Conservation (phyloP, 2,797 vertebrate genomes). For the Urocyon cinereoargenteus region DNA sequence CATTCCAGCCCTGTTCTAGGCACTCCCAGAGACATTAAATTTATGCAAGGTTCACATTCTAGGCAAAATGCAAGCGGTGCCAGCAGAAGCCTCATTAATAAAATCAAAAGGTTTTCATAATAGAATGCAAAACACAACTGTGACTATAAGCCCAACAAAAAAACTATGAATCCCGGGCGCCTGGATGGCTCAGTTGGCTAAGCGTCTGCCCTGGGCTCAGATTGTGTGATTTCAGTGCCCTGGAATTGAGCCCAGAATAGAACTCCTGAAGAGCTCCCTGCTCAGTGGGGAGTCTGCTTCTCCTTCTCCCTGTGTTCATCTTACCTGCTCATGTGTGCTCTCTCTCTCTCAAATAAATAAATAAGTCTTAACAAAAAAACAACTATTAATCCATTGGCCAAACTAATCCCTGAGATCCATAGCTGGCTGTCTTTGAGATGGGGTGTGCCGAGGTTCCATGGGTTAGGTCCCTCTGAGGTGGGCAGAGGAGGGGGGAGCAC, state of each 20-base stretch:
- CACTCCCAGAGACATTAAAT: background rate
- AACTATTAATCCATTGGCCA: background rate
- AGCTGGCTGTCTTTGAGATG: background rate
- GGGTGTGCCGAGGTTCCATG: fast-evolving
- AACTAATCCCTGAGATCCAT: background rate
- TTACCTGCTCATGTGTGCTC: background rate
- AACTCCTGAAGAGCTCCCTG: background rate
- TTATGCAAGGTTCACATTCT: background rate
- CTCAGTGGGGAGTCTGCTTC: background rate
- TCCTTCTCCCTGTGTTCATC: background rate
- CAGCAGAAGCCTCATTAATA: background rate
- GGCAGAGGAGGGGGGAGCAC: fast-evolving
- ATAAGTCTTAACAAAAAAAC: background rate
- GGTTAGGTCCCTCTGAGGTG: background rate
- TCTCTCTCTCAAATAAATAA: background rate
- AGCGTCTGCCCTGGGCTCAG: background rate
- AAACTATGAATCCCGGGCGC: background rate
- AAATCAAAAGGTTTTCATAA: slow-evolving; percentile 13
- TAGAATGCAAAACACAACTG: background rate
- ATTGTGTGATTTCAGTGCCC: fast-evolving
- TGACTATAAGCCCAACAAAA: background rate
- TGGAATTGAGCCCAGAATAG: background rate
- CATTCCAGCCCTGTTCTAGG: background rate
- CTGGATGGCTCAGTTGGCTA: background rate
- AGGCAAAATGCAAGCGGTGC: background rate